Evolutionary conservation across 2,113 vertebrate genomes (phyloP).

Genomic region (Craseonycteris thonglongyai): DNA sequence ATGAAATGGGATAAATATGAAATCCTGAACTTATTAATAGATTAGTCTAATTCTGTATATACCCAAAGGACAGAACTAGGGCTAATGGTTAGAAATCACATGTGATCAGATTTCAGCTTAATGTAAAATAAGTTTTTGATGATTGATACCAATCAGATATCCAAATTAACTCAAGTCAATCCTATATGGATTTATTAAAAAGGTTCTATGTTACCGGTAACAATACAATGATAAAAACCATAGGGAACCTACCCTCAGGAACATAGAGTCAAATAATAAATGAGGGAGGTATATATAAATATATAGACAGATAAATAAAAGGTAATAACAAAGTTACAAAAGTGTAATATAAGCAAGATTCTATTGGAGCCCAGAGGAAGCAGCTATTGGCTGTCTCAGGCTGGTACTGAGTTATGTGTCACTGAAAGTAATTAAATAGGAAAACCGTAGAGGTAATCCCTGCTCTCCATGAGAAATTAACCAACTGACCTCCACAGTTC

Average conservation of each 20-base stretch:
- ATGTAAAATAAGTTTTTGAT: not conserved
- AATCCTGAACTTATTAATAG: not conserved
- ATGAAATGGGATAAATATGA: not conserved
- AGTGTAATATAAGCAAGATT: not conserved
- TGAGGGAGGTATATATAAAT: not conserved
- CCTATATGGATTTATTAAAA: not conserved
- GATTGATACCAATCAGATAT: not conserved
- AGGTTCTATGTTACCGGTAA: not conserved
- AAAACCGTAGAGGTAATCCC: not conserved
- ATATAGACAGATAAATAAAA: not conserved
- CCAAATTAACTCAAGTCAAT: not conserved
- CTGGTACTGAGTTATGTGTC: not conserved
- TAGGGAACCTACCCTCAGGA: not conserved
- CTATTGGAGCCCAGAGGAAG: not conserved
- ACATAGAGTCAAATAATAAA: slow-evolving; percentile 3
- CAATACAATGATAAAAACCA: not conserved
- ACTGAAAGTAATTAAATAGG: not conserved
- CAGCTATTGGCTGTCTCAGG: not conserved
- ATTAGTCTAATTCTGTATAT: not conserved
- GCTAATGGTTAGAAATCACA: not conserved
- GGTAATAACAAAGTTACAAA: not conserved
- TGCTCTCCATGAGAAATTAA: not conserved
- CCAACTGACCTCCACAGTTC: not conserved
- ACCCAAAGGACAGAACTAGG: not conserved
- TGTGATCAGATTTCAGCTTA: not conserved